Evolutionary conservation across 2,888 invertebrate genomes (phyloP), one percentile per base, ranked within the genome.

Genomic region (Drosophila macrospina): DNA sequence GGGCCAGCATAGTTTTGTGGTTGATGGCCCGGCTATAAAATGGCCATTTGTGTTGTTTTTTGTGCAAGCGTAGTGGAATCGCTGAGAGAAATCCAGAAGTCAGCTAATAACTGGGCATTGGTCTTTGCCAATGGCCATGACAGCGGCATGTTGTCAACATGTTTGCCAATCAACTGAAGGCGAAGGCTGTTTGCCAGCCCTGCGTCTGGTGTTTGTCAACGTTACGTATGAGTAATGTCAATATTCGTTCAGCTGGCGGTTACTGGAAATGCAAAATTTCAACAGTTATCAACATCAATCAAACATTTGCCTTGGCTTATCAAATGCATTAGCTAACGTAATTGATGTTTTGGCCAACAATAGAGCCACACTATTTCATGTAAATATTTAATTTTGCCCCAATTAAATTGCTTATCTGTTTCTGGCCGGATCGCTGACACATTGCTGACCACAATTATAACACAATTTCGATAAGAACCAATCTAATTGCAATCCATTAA

Each of bases 11-110:
- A 78, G 82, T 74, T 81, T 81, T 85, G 88, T 87, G 86, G 80
- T 76, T 88, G 84, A 83, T 88, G 86, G 86, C 65, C 67, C 55
- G 65, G 61, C 86, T 69, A 88, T 83, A 82, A 81, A 86, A 86
- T 59, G 73, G 55, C 63, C 76, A 86, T 83, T 83, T 88, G 86
- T 86, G 69, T 82, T 6, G 15, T 55, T 55, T 44, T 44, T 44
- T 44, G 28, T 16, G n/a, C n/a, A n/a, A n/a, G n/a, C n/a, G n/a
- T 28, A 1, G 6, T 28, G 6, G 5, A 6, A 28, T 15, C 11
- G 20, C n/a, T n/a, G 15, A 37, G 5, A 24, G 24, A 52, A 60
- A 55, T 55, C 61, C 47, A n/a, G 65, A 65, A 65, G 73, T 56
- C 63, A 68, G 86, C 88, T 88, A 88, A 83, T 83, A 83, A 86